These are phyloP conservation scores for Notoglanidium macrostoma DNA, from an alignment of 2,797 vertebrate species.

Conservation along the genomic window DNA sequence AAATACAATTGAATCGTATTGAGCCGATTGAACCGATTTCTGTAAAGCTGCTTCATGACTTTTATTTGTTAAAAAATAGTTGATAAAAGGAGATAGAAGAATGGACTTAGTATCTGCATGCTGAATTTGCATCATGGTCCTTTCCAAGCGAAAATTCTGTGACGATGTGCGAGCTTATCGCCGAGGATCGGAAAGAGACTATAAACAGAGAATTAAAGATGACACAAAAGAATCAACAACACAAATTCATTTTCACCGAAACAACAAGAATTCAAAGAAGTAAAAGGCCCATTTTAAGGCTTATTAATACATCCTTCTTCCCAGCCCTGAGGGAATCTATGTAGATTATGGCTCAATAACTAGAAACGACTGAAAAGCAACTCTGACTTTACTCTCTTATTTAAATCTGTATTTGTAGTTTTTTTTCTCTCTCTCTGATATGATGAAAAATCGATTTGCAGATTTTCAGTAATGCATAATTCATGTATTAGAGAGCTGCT, in stretches of 20 bases:
- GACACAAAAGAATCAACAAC: constrained; percentile 3
- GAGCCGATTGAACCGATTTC: not conserved
- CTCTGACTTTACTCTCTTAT: constrained; percentile 9
- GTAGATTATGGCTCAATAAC: constrained; percentile 12
- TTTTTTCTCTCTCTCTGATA: not conserved
- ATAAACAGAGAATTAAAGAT: constrained; percentile 16
- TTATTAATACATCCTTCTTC: constrained; percentile 27
- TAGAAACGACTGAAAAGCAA: not conserved
- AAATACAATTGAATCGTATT: not conserved
- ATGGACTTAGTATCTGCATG: not conserved
- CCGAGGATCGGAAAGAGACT: not conserved
- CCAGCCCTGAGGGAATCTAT: not conserved
- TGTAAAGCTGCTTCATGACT: not conserved
- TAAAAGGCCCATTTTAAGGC: not conserved
- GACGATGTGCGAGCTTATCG: not conserved
- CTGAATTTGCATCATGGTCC: not conserved
- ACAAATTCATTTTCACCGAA: not conserved
- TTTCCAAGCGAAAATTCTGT: not conserved
- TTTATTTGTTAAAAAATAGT: not conserved
- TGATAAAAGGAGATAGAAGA: not conserved
- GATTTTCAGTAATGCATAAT: constrained; percentile 17
- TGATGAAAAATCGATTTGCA: constrained; percentile 26
- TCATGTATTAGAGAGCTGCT: not conserved
- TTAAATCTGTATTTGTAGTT: not conserved
- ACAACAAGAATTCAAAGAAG: constrained; percentile 6